A percentile compares a stretch with the other conserved stretches of the same genome.
Evolutionary conservation across 1,140 invertebrate genomes (phyloP).

Genomic region (Penaeus japonicus): DNA sequence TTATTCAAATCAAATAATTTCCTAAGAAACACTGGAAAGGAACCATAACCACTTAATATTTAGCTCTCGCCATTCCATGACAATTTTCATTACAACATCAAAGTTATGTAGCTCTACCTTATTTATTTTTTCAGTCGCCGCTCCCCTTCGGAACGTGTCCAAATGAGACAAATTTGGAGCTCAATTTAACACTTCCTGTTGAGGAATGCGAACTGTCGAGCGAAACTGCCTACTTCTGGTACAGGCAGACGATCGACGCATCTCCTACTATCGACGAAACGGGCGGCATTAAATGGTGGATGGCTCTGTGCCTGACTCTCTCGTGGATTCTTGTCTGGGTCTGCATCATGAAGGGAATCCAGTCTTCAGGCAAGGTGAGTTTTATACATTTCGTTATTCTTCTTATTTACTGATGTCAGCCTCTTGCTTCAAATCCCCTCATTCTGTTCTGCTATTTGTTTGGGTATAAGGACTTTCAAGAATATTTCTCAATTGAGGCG

Average conservation of each 20-base stretch:
- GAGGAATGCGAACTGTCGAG: conserved; percentile 82
- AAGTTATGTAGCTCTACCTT: neutral
- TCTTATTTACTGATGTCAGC: neutral
- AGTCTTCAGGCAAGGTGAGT: conserved; percentile 92
- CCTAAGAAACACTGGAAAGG: too few relatives aligned
- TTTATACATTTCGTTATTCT: neutral
- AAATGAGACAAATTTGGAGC: conserved; percentile 27
- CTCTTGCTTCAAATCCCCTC: conserved; percentile 17
- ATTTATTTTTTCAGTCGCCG: conserved; percentile 68
- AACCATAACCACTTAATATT: too few relatives aligned
- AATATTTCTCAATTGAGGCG: too few relatives aligned
- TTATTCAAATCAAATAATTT: too few relatives aligned
- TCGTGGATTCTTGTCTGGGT: conserved; percentile 96
- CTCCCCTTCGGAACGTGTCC: conserved; percentile 88
- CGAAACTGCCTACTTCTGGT: conserved; percentile 90
- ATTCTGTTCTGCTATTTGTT: neutral
- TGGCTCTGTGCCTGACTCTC: conserved; percentile 87
- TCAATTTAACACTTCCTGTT: conserved; percentile 59
- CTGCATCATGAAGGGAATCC: conserved; percentile 98
- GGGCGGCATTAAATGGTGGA: conserved; percentile 91
- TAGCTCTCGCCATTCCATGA: too few relatives aligned
- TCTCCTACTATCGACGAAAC: conserved; percentile 80
- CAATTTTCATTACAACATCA: too few relatives aligned
- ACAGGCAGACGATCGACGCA: conserved; percentile 83
- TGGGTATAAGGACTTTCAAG: neutral